A percentile compares a stretch with the other conserved stretches of the same genome.
These are phyloP conservation scores for Drosophila merina DNA, from an alignment of 2,888 invertebrate genomes.

Conservation along the genomic window DNA sequence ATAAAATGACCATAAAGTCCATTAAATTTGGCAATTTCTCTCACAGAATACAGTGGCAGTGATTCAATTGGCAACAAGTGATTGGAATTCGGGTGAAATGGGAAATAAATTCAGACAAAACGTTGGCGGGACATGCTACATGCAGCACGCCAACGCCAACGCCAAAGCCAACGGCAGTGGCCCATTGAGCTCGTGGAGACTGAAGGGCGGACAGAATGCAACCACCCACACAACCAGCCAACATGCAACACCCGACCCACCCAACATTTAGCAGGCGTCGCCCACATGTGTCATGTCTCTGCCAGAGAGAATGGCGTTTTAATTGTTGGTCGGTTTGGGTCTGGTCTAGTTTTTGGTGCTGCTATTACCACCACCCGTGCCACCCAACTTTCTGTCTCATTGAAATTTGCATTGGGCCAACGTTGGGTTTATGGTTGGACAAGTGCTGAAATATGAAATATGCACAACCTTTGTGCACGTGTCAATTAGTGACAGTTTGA, in stretches of 20 bases:
- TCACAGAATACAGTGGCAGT: slow-evolving; percentile 8
- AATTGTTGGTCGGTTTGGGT: slow-evolving; percentile 33
- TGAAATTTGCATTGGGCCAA: slow-evolving; percentile 33
- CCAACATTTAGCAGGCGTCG: slow-evolving; percentile 40
- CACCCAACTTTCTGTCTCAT: slow-evolving; percentile 1
- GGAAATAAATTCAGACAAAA: slow-evolving; percentile 52
- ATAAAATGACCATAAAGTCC: neutral
- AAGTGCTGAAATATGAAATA: slow-evolving; percentile 63
- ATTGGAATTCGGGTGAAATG: slow-evolving; percentile 39
- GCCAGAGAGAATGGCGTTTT: slow-evolving; percentile 37
- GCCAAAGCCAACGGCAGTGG: neutral
- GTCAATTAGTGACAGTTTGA: slow-evolving; percentile 53
- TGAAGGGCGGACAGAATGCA: slow-evolving; percentile 22
- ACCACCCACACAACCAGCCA: slow-evolving; percentile 1
- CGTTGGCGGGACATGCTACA: slow-evolving; percentile 47
- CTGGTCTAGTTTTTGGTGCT: neutral
- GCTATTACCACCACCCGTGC: slow-evolving; percentile 10
- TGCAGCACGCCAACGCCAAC: slow-evolving; percentile 44
- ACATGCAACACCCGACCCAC: slow-evolving; percentile 2
- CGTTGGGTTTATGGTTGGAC: slow-evolving; percentile 30
- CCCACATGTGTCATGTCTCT: slow-evolving; percentile 47
- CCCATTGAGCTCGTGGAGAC: slow-evolving; percentile 4
- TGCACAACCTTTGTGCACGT: slow-evolving; percentile 49
- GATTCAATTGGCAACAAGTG: slow-evolving; percentile 56
- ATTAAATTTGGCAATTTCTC: slow-evolving; percentile 9